These are phyloP conservation scores for Elymnias hypermnestra DNA, from an alignment of 1,140 invertebrate genomes.

Conservation along the genomic window DNA sequence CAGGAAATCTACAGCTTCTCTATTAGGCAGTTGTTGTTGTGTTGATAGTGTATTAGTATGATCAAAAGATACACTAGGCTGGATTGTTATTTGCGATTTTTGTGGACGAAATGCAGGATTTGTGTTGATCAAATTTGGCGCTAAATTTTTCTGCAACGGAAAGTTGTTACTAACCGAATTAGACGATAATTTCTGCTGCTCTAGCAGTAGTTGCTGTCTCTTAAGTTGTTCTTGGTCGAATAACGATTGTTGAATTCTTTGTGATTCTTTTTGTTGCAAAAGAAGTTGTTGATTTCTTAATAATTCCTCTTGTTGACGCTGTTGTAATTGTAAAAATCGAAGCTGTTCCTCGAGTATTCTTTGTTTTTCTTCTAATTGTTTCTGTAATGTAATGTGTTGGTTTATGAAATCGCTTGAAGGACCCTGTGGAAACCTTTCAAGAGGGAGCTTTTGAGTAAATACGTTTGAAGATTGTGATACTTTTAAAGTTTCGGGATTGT, in stretches of 20 bases:
- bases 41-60: conserved; percentile 36
- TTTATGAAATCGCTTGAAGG: conserved; percentile 44
- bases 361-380: conserved; percentile 82
- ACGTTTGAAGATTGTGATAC: conserved; percentile 29
- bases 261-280: conserved; percentile 72
- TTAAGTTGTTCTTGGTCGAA: conserved; percentile 68
- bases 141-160: conserved; percentile 40
- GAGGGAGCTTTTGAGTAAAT: conserved; percentile 14
- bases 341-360: conserved; percentile 82
- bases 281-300: conserved; percentile 79
- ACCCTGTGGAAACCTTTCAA: conserved; percentile 23
- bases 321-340: conserved; percentile 80
- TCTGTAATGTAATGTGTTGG: conserved; percentile 73
- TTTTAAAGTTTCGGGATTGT: conserved; percentile 37
- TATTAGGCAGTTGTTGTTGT: conserved; percentile 65
- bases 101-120: conserved; percentile 34
- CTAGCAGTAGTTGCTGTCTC: conserved; percentile 60
- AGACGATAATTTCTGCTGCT: conserved; percentile 55
- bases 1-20: conserved; percentile 71
- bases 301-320: conserved; percentile 82
- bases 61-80: conserved; percentile 70
- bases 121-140: conserved; percentile 42
- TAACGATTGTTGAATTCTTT: conserved; percentile 78
- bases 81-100: conserved; percentile 64
- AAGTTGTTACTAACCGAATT: conserved; percentile 40